phyloP scores from a whole-genome alignment of 2,113 vertebrate species.

The Oenanthe melanoleuca region DNA sequence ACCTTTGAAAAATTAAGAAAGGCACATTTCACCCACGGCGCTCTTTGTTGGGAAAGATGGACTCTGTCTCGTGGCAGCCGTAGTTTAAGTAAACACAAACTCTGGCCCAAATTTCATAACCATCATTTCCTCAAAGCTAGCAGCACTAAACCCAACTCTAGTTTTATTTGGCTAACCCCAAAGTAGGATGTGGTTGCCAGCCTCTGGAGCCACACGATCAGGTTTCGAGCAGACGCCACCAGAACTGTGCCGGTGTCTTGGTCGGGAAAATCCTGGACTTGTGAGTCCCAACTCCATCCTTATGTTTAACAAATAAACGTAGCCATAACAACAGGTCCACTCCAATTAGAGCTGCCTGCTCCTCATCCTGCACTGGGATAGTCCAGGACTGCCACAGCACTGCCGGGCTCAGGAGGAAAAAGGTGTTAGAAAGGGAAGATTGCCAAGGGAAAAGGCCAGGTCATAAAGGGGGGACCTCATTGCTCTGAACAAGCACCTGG shows the following conservation, averaged over 20 bases:
- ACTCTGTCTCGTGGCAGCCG: slow-evolving; percentile 55
- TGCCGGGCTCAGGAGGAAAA: not conserved
- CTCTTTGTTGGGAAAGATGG: slow-evolving; percentile 65
- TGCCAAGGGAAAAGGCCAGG: not conserved
- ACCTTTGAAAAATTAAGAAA: not conserved
- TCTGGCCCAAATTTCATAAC: slow-evolving; percentile 75
- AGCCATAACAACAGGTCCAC: slow-evolving; percentile 61
- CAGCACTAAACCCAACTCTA: slow-evolving; percentile 75
- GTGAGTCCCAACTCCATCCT: not conserved
- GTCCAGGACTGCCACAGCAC: rapidly evolving
- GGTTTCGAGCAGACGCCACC: slow-evolving; percentile 73
- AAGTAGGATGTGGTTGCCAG: slow-evolving; percentile 82
- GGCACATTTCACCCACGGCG: not conserved
- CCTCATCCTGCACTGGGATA: not conserved
- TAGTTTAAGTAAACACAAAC: slow-evolving; percentile 82
- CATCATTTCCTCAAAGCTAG: slow-evolving; percentile 80
- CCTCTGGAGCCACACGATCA: slow-evolving; percentile 78
- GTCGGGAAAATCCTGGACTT: slow-evolving; percentile 36
- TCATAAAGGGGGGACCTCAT: not conserved
- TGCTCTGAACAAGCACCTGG: not conserved
- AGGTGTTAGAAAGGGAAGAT: not conserved
- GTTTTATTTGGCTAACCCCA: slow-evolving; percentile 84
- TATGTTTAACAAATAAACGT: slow-evolving; percentile 70
- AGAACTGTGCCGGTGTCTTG: slow-evolving; percentile 60
- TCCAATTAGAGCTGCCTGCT: not conserved